These are phyloP conservation scores for Porites evermanni DNA, from an alignment of 92 coral and sea anemone species.

Conservation along the genomic window DNA sequence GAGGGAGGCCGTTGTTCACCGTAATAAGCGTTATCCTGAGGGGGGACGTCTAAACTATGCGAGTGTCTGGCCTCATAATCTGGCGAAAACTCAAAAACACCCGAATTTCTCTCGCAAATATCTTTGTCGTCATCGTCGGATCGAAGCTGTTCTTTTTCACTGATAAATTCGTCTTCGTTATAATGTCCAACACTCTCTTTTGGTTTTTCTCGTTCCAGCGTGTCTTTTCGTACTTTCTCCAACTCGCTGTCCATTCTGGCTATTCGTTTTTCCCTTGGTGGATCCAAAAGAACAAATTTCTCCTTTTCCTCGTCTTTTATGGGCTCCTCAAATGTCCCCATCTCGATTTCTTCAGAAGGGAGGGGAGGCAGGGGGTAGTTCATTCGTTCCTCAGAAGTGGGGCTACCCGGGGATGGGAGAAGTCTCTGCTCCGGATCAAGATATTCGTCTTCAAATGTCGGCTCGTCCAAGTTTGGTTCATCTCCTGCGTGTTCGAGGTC, in stretches of 20 bases:
- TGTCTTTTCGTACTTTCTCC: slow-evolving; percentile 74
- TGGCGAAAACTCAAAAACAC: slow-evolving; percentile 69
- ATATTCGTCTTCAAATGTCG: slow-evolving; percentile 58
- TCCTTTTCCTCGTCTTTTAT: slow-evolving; percentile 53
- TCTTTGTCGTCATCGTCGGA: slow-evolving; percentile 77
- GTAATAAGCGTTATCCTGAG: slow-evolving; percentile 23
- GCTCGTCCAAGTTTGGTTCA: slow-evolving; percentile 31
- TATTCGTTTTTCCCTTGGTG: slow-evolving; percentile 56
- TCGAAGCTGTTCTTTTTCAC: slow-evolving; percentile 79
- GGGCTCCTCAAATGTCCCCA: slow-evolving; percentile 60
- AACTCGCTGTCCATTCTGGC: slow-evolving; percentile 66
- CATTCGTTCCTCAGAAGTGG: slow-evolving; percentile 52
- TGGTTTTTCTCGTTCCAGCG: slow-evolving; percentile 63
- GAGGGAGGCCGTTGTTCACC: slow-evolving; percentile 26
- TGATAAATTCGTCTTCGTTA: slow-evolving; percentile 63
- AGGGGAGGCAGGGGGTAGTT: slow-evolving; percentile 81
- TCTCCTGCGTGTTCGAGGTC: slow-evolving; percentile 71
- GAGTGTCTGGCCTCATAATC: slow-evolving; percentile 13
- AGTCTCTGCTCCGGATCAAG: slow-evolving; percentile 64
- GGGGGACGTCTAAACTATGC: slow-evolving; percentile 10
- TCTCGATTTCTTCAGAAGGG: slow-evolving; percentile 78
- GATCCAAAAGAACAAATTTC: slow-evolving; percentile 58
- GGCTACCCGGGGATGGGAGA: slow-evolving; percentile 52
- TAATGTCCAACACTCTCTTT: slow-evolving; percentile 48
- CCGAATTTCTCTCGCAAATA: slow-evolving; percentile 79